phyloP scores from a whole-genome alignment of 2,797 vertebrate genomes.

The Knipowitschia caucasica region DNA sequence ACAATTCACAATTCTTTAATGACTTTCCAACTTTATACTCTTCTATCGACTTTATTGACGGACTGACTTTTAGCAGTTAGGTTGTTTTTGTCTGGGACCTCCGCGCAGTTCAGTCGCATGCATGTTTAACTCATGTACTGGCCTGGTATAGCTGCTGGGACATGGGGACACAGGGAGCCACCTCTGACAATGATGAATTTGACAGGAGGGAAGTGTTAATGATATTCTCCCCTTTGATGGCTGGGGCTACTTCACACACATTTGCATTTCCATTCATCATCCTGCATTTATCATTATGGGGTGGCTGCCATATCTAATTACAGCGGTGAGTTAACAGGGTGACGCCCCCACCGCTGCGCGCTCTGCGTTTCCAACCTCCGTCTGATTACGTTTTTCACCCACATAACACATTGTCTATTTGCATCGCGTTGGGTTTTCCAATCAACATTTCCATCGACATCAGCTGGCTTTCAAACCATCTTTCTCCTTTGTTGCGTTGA shows the following conservation, averaged over 20 bases:
- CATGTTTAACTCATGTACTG: constrained; percentile 54
- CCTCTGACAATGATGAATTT: constrained; percentile 94
- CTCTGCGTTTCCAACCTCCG: constrained; percentile 62
- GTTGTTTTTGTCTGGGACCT: neutral
- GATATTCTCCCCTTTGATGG: constrained; percentile 87
- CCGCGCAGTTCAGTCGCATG: neutral
- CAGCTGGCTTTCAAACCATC: constrained; percentile 39
- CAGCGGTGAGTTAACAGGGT: constrained; percentile 90
- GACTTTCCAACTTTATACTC: too few relatives aligned
- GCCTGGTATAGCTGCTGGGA: constrained; percentile 67
- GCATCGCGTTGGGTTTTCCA: constrained; percentile 30
- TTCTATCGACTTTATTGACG: too few relatives aligned
- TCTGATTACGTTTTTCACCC: constrained; percentile 44
- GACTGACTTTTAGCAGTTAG: too few relatives aligned
- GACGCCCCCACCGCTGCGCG: constrained; percentile 71
- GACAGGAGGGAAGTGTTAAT: constrained; percentile 95
- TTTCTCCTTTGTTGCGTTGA: constrained; percentile 25
- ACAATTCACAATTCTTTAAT: too few relatives aligned
- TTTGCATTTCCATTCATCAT: constrained; percentile 99
- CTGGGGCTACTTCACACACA: constrained; percentile 88
- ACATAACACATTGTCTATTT: constrained; percentile 31
- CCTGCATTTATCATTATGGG: constrained; percentile 92
- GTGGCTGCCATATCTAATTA: constrained; percentile 98
- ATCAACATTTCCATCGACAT: constrained; percentile 31
- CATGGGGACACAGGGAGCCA: constrained; percentile 70